A percentile compares a stretch with the other conserved stretches of the same genome.
phyloP scores from a whole-genome alignment of 1,140 invertebrate genomes.

The Saxidomus purpurata region DNA sequence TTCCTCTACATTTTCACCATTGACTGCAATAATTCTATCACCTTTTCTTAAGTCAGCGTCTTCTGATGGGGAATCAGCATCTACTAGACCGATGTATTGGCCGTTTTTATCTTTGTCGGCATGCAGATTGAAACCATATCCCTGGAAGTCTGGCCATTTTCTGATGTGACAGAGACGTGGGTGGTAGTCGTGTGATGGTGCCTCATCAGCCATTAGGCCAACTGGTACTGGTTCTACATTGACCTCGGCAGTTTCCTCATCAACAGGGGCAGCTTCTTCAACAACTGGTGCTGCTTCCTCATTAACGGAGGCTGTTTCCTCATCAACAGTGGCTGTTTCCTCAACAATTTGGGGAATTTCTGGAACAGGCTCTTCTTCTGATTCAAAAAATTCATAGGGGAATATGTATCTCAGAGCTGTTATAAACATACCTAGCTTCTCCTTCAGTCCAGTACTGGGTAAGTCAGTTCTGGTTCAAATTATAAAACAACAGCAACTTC shows the following conservation, averaged over 20 bases:
- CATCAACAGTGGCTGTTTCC: too few species aligned
- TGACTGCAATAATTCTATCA: constrained; percentile 94
- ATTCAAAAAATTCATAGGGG: constrained; percentile 19
- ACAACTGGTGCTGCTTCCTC: too few species aligned
- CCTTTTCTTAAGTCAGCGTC: constrained; percentile 94
- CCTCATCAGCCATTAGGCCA: not conserved
- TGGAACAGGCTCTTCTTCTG: constrained; percentile 10
- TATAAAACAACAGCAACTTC: too few species aligned
- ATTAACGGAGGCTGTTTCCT: too few species aligned
- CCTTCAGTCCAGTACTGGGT: too few species aligned
- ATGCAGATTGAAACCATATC: constrained; percentile 99
- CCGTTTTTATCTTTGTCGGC: constrained; percentile 97
- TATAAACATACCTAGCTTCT: too few species aligned
- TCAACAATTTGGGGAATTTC: constrained; percentile 15
- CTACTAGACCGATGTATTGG: constrained; percentile 99
- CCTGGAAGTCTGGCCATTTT: constrained; percentile 97
- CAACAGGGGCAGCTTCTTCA: too few species aligned
- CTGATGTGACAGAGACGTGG: constrained; percentile 82
- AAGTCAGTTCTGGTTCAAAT: too few species aligned
- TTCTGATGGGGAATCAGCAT: constrained; percentile 96
- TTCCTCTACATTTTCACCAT: constrained; percentile 91
- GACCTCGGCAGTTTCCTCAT: not conserved
- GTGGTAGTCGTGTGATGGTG: constrained; percentile 52
- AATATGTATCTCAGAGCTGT: too few species aligned
- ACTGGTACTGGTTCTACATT: constrained; percentile 14